Conservation (phyloP, 1,140 invertebrate genomes). For the Drosophila auraria region DNA sequence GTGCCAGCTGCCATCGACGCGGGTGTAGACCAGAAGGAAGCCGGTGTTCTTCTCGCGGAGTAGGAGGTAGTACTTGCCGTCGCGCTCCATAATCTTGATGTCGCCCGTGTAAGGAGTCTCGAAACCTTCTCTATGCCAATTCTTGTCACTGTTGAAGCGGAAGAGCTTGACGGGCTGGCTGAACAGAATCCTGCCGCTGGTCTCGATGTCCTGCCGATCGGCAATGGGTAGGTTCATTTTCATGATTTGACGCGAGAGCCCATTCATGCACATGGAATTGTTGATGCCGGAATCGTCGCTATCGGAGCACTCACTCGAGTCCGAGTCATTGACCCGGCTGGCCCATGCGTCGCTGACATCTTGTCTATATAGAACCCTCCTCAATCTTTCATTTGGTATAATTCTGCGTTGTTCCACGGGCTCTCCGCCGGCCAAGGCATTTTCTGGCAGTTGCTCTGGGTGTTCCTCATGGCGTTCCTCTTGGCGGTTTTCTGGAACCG, state of each 20-base stretch:
- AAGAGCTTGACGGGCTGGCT: slow-evolving; percentile 23
- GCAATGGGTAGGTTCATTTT: not conserved
- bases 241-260: not conserved
- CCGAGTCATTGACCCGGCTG: slow-evolving; percentile 4
- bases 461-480: no score
- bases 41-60: slow-evolving; percentile 32
- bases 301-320: slow-evolving; percentile 20
- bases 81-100: slow-evolving; percentile 39
- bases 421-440: slow-evolving; percentile 8
- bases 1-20: slow-evolving; percentile 29
- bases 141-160: slow-evolving; percentile 14
- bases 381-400: not conserved
- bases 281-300: slow-evolving; percentile 19
- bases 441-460: not conserved
- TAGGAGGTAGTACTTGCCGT: slow-evolving; percentile 20
- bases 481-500: no score
- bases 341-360: slow-evolving; percentile 24
- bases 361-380: not conserved
- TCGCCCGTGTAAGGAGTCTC: slow-evolving; percentile 3
- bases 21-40: slow-evolving; percentile 37
- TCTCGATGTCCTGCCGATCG: slow-evolving; percentile 12
- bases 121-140: slow-evolving; percentile 38
- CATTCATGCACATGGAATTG: not conserved
- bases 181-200: slow-evolving; percentile 21
- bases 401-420: not conserved